A percentile compares a stretch with the other conserved stretches of the same genome.
Conservation (phyloP, 1,140 invertebrate genomes). For the Drosophila ogumai region DNA sequence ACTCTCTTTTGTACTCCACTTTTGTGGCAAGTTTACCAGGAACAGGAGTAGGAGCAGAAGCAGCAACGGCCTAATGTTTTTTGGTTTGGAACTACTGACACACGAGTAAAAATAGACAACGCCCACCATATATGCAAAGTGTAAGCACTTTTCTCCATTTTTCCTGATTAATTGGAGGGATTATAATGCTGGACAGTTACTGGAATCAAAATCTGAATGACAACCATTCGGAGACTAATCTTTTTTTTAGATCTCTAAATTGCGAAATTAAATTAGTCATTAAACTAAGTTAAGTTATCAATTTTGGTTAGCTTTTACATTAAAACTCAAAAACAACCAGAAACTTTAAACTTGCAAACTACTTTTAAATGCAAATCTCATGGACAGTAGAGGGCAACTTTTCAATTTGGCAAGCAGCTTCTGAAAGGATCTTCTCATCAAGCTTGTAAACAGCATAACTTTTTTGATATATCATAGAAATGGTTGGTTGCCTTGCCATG, state of each 20-base stretch:
- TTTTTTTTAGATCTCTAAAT: background rate
- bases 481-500: background rate
- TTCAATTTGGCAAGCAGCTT: background rate
- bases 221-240: background rate
- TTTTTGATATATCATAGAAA: slow-evolving; percentile 9
- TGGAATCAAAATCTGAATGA: background rate
- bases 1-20: background rate
- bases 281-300: background rate
- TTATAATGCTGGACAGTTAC: background rate
- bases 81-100: background rate
- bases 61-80: background rate
- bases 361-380: background rate
- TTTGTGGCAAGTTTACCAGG: background rate
- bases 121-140: background rate
- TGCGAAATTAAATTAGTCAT: background rate
- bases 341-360: background rate
- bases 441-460: slow-evolving; percentile 3
- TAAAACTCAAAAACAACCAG: background rate
- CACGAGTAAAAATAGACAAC: background rate
- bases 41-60: no score
- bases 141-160: background rate
- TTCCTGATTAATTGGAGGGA: background rate
- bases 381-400: background rate
- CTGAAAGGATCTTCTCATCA: background rate
- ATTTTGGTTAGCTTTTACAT: background rate